Conservation (phyloP, 2,888 invertebrate species). For the Agrotis puta region DNA sequence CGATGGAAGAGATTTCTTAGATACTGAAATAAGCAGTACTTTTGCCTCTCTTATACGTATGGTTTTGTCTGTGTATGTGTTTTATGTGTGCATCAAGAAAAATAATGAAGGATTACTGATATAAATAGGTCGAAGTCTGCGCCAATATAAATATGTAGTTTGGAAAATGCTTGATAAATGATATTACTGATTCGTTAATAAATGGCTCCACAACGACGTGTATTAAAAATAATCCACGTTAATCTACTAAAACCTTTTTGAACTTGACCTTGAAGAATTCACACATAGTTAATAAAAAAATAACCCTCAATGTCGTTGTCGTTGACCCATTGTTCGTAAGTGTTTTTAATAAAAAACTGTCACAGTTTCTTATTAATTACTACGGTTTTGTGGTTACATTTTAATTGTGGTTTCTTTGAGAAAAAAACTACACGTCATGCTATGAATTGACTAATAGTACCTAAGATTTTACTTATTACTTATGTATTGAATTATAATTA, state of each 20-base stretch:
- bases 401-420: constrained; percentile 35
- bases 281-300: background rate
- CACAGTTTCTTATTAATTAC: constrained; percentile 23
- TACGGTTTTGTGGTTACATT: constrained; percentile 25
- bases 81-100: too few relatives aligned
- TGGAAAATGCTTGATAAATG: background rate
- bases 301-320: background rate
- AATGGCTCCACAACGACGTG: background rate
- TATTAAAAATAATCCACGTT: background rate
- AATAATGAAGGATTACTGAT: too few relatives aligned
- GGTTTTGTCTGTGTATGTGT: too few relatives aligned
- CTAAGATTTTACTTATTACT: background rate
- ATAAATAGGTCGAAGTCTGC: too few relatives aligned
- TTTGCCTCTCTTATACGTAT: too few relatives aligned
- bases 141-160: too few relatives aligned
- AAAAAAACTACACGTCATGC: constrained; percentile 38
- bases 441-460: background rate
- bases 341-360: constrained; percentile 5
- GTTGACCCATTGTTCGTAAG: constrained; percentile 6
- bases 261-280: constrained; percentile 4
- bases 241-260: background rate
- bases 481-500: background rate
- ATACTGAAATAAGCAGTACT: too few relatives aligned
- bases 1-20: too few relatives aligned
- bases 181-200: too few relatives aligned